Evolutionary conservation across 2,888 invertebrate species (phyloP).

Genomic region (Escarpia spicata): DNA sequence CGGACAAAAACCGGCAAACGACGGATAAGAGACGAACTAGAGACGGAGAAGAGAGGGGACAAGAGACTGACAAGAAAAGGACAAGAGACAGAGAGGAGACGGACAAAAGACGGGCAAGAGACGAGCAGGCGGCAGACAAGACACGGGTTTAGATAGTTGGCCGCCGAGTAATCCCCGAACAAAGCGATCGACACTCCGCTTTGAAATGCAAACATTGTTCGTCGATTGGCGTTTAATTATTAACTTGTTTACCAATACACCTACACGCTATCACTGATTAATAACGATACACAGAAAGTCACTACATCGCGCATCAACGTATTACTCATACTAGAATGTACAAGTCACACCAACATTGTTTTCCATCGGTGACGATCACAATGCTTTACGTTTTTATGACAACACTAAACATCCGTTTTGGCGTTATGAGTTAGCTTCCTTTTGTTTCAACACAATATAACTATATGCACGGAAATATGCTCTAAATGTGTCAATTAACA

Average conservation of each 20-base stretch:
- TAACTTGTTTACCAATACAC: neutral
- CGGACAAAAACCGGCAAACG: no score
- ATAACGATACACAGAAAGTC: neutral
- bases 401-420: neutral
- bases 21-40: no score
- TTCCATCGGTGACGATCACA: neutral
- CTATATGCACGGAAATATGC: neutral
- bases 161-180: neutral
- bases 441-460: neutral
- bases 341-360: neutral
- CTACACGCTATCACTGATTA: slow-evolving; percentile 1
- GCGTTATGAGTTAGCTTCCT: neutral
- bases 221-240: neutral
- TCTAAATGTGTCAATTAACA: no score
- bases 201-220: neutral
- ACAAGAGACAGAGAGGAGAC: no score
- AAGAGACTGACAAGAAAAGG: no score
- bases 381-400: neutral
- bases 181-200: neutral
- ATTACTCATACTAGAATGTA: neutral
- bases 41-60: no score
- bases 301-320: neutral
- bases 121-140: no score
- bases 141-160: neutral
- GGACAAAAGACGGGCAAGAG: no score